These are phyloP conservation scores for Tridacna gigas DNA, from an alignment of 2,888 invertebrate genomes.

Conservation along the genomic window DNA sequence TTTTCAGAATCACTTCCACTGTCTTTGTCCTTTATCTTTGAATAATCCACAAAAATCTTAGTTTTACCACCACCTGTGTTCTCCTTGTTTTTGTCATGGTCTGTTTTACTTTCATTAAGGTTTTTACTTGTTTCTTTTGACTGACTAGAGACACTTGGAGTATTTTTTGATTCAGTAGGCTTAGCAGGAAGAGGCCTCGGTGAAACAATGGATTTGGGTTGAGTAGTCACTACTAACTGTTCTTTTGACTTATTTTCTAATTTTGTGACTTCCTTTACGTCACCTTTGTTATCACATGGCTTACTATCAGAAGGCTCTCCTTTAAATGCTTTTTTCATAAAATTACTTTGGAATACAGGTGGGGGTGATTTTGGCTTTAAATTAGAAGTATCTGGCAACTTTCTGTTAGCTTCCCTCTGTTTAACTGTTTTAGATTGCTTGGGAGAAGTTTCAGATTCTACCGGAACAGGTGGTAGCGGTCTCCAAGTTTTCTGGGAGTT, in stretches of 20 bases:
- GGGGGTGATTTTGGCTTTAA: constrained; percentile 59
- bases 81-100: constrained; percentile 29
- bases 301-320: constrained; percentile 36
- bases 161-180: constrained; percentile 20
- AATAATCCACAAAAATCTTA: constrained; percentile 75
- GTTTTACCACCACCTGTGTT: constrained; percentile 50
- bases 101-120: constrained; percentile 29
- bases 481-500: constrained; percentile 60
- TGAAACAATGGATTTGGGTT: constrained; percentile 25
- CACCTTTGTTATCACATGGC: background rate
- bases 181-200: constrained; percentile 54
- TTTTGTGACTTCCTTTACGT: background rate
- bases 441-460: constrained; percentile 58
- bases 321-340: constrained; percentile 66
- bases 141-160: constrained; percentile 6
- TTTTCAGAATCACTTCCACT: constrained; percentile 65
- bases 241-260: background rate
- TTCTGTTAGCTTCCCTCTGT: constrained; percentile 55
- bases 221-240: constrained; percentile 9
- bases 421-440: constrained; percentile 61
- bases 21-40: constrained; percentile 64
- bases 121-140: constrained; percentile 13
- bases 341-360: constrained; percentile 70
- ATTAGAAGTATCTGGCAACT: constrained; percentile 65
- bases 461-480: constrained; percentile 68